Evolutionary conservation across 1,140 invertebrate genomes (phyloP).

Genomic region (Microplitis mediator): DNA sequence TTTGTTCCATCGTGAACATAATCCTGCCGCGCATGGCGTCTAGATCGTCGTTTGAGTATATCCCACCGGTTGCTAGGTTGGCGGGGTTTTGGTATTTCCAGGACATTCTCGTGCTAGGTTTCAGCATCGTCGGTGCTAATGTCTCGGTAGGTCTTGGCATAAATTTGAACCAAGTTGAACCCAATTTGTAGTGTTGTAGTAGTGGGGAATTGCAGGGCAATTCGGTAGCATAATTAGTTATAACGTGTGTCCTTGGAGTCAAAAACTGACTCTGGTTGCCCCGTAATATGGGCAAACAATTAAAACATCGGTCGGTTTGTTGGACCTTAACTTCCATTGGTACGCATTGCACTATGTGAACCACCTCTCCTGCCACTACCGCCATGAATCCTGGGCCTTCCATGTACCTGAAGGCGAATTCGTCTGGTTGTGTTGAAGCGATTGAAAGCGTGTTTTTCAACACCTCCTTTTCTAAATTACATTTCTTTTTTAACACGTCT

Average conservation of each 20-base stretch:
- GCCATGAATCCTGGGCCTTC: slow-evolving; percentile 36
- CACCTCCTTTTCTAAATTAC: slow-evolving; percentile 17
- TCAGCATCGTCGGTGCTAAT: neutral
- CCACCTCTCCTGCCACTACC: slow-evolving; percentile 24
- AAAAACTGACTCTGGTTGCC: slow-evolving; percentile 24
- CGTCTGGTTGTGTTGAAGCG: slow-evolving; percentile 22
- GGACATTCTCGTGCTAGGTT: neutral
- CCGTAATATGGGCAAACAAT: slow-evolving; percentile 24
- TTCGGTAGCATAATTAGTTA: neutral
- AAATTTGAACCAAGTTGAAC: slow-evolving; percentile 9
- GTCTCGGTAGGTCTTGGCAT: slow-evolving; percentile 7
- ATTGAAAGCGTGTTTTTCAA: slow-evolving; percentile 19
- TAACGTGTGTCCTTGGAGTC: slow-evolving; percentile 29
- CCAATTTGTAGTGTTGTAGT: slow-evolving; percentile 22
- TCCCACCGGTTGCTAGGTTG: slow-evolving; percentile 18
- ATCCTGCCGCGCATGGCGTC: slow-evolving; percentile 18
- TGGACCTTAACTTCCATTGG: slow-evolving; percentile 19
- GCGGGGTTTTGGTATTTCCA: slow-evolving; percentile 19
- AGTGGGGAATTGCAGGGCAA: slow-evolving; percentile 11
- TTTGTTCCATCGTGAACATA: slow-evolving; percentile 27
- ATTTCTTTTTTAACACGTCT: neutral
- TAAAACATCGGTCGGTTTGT: slow-evolving; percentile 30
- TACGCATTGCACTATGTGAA: slow-evolving; percentile 32
- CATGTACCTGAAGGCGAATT: slow-evolving; percentile 34
- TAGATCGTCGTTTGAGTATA: slow-evolving; percentile 12